Evolutionary conservation across 2,888 invertebrate genomes (phyloP), one percentile per base, ranked within the genome.

Genomic region (Amphipoea oculea): DNA sequence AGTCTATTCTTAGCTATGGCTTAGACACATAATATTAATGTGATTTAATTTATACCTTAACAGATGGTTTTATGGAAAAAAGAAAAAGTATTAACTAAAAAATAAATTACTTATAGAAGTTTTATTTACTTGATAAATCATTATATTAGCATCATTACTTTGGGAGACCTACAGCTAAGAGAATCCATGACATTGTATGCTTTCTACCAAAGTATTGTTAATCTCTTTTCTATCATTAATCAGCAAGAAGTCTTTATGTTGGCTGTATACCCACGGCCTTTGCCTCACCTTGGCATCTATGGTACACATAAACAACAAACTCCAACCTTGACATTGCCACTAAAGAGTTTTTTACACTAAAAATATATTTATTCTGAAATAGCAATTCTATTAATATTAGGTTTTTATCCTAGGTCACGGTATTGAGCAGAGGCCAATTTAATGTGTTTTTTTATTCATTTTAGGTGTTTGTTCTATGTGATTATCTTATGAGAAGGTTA

Each of bases 321-420:
- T 60, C 63, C 80, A 88, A 78, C 88, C 88, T 88, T 88, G 89
- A 88, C 89, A 88, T 66, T 89, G 89, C 66, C 70, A 78, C 5
- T 65, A 65, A 69, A 86, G 45, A 74, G 75, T 79, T 82, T 75
- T 45, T 42, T 78, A 79, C 4, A 78, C n/a, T 3, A 40, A 17
- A 48, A 42, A n/a, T 76, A 48, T 68, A 66, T 63, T 67, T 9
- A 60, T 23, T 51, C 51, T 29, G 20, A 57, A 77, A 70, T 54
- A 40, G 29, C 60, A 23, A 12, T 40, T 42, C 36, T 70, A 40
- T 48, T 68, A 48, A 17, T 65, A 67, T 14, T 70, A 42, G 42
- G 4, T 48, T 48, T 20, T 20, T 48, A 12, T 60, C 48, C n/a
- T 77, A 81, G 76, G 78, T 81, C 69, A 74, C 69, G 45, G 14